A percentile compares a stretch with the other conserved stretches of the same genome.
Evolutionary conservation across 1,140 invertebrate species (phyloP).

Genomic region (Pogonognathellus flavescens): DNA sequence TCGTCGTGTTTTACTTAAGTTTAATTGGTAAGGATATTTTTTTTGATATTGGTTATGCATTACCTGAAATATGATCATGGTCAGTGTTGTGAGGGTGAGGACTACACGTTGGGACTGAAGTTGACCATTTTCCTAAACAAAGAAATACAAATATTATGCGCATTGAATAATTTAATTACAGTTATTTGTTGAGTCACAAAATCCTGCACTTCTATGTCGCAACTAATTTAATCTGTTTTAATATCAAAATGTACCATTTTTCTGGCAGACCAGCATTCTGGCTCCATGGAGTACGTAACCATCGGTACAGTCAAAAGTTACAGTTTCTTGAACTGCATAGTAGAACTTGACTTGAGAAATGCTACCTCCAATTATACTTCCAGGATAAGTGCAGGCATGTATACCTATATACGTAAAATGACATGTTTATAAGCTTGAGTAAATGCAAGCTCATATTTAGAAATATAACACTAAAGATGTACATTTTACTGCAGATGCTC

Average conservation of each 20-base stretch:
- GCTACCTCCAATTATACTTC: slow-evolving; percentile 84
- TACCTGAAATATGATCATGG: background rate
- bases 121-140: slow-evolving; percentile 72
- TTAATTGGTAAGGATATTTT: no score
- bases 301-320: slow-evolving; percentile 85
- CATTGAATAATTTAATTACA: no score
- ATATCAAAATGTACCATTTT: slow-evolving; percentile 74
- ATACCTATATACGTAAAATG: slow-evolving; percentile 74
- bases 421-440: no score
- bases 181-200: no score
- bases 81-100: background rate
- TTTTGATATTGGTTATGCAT: no score
- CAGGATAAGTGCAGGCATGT: slow-evolving; percentile 86
- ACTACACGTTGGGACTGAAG: slow-evolving; percentile 36
- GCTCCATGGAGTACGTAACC: slow-evolving; percentile 82
- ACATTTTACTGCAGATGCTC: slow-evolving; percentile 83
- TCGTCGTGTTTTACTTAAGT: no score
- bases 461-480: slow-evolving; percentile 49
- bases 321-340: slow-evolving; percentile 87
- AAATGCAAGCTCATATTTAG: no score
- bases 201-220: no score
- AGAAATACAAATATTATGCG: no score
- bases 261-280: slow-evolving; percentile 80
- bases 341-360: slow-evolving; percentile 90
- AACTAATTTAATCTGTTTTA: no score